A percentile compares a stretch with the other conserved stretches of the same genome.
Conservation (phyloP, 2,888 invertebrate genomes). For the Amiota minor region DNA sequence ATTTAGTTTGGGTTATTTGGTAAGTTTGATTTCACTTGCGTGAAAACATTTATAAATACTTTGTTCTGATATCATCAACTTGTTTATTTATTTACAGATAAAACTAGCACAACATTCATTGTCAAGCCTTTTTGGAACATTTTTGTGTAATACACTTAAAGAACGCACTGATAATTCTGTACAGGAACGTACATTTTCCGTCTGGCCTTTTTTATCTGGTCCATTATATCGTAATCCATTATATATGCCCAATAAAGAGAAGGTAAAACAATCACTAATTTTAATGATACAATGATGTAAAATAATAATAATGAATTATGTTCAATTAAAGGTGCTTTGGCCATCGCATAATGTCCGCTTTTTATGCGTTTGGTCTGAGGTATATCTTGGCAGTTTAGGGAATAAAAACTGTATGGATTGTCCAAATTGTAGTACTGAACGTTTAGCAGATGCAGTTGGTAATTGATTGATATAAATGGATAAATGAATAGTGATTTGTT, state of each 20-base stretch:
- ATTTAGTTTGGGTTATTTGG: slow-evolving; percentile 94
- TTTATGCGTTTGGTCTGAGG: slow-evolving; percentile 87
- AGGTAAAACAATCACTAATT: slow-evolving; percentile 48
- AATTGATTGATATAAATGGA: slow-evolving; percentile 31
- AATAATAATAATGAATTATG: background rate
- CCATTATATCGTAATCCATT: slow-evolving; percentile 90
- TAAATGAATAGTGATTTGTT: background rate
- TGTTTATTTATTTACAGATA: slow-evolving; percentile 81
- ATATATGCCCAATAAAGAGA: slow-evolving; percentile 77
- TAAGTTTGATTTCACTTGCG: slow-evolving; percentile 75
- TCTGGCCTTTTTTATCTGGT: slow-evolving; percentile 89
- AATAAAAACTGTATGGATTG: slow-evolving; percentile 74
- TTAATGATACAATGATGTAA: background rate
- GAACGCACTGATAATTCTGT: slow-evolving; percentile 81
- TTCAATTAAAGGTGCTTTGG: slow-evolving; percentile 82
- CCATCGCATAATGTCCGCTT: slow-evolving; percentile 89
- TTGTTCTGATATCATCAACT: no score
- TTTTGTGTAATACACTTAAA: slow-evolving; percentile 89
- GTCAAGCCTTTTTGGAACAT: slow-evolving; percentile 97
- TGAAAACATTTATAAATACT: no score
- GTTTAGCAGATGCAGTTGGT: slow-evolving; percentile 64
- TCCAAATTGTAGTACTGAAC: slow-evolving; percentile 66
- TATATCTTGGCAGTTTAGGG: slow-evolving; percentile 81
- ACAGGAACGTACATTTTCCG: slow-evolving; percentile 83
- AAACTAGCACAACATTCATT: slow-evolving; percentile 96